These are phyloP conservation scores for Brienomyrus longianalis DNA, from an alignment of 2,113 vertebrate genomes.

Conservation along the genomic window DNA sequence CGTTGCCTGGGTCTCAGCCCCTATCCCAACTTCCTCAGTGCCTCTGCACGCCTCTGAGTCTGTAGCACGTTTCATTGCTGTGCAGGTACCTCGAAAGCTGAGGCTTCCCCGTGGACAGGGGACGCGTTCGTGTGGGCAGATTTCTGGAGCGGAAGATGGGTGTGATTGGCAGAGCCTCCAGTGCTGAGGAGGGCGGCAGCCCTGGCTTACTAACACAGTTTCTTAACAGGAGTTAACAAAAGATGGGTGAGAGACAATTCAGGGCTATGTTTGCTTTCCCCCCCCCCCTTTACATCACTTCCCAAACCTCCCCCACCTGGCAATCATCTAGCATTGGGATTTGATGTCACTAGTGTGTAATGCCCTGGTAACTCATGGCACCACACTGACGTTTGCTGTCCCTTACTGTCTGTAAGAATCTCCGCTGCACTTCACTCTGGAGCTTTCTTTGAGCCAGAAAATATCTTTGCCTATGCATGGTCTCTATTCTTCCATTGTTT, in stretches of 20 bases:
- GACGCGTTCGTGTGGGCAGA: constrained; percentile 33
- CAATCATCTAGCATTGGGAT: background rate
- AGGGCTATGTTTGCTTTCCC: background rate
- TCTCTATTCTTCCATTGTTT: background rate
- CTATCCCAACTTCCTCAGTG: constrained; percentile 35
- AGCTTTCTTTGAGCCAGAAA: background rate
- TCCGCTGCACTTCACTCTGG: background rate
- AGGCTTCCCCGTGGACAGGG: constrained; percentile 34
- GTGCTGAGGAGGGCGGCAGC: constrained; percentile 34
- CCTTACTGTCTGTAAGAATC: background rate
- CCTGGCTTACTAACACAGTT: constrained; percentile 38
- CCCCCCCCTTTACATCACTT: background rate
- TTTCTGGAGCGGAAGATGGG: constrained; percentile 36
- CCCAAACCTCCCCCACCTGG: background rate
- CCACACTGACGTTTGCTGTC: background rate
- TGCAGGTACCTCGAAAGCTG: constrained; percentile 37
- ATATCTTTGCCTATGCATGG: background rate
- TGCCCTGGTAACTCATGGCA: background rate
- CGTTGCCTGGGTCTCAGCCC: background rate
- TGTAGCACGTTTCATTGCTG: background rate
- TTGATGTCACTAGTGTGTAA: background rate
- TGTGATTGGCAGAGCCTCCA: constrained; percentile 41
- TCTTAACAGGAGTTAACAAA: constrained; percentile 36
- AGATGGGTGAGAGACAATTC: constrained; percentile 27
- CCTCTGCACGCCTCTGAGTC: constrained; percentile 38